phyloP scores from a whole-genome alignment of 2,113 vertebrate genomes.

The Sus scrofa region DNA sequence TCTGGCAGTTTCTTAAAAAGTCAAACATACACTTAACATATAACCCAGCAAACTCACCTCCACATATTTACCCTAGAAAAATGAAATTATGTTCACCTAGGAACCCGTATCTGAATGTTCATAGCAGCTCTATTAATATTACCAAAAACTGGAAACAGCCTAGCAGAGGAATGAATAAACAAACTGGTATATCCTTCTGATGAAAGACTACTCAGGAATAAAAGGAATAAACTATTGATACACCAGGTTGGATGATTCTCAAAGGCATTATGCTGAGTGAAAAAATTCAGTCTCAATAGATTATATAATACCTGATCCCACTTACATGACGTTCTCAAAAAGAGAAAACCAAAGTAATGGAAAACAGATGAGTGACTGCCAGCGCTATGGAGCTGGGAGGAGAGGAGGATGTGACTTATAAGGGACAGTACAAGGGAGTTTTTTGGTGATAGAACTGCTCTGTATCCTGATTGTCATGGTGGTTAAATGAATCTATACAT shows the following conservation, averaged over 20 bases:
- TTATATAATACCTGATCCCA: not conserved
- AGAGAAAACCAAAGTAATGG: not conserved
- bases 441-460: not conserved
- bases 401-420: not conserved
- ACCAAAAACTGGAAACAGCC: not conserved
- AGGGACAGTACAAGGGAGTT: not conserved
- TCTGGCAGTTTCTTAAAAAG: slow-evolving; percentile 1
- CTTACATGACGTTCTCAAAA: not conserved
- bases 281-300: slow-evolving; percentile 11
- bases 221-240: not conserved
- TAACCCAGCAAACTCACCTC: not conserved
- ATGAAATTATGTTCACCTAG: not conserved
- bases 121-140: not conserved
- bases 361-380: not conserved
- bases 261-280: not conserved
- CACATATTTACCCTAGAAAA: not conserved
- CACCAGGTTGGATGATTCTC: not conserved
- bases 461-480: not conserved
- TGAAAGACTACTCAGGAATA: not conserved
- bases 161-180: not conserved
- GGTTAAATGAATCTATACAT: not conserved
- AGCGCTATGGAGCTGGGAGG: not conserved
- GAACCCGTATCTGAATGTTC: not conserved
- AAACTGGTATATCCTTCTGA: not conserved
- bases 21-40: not conserved